Percentiles rank a stretch among this genome's conserved stretches.
These are phyloP conservation scores for Entelurus aequoreus DNA, from an alignment of 2,113 vertebrate genomes.

Conservation along the genomic window DNA sequence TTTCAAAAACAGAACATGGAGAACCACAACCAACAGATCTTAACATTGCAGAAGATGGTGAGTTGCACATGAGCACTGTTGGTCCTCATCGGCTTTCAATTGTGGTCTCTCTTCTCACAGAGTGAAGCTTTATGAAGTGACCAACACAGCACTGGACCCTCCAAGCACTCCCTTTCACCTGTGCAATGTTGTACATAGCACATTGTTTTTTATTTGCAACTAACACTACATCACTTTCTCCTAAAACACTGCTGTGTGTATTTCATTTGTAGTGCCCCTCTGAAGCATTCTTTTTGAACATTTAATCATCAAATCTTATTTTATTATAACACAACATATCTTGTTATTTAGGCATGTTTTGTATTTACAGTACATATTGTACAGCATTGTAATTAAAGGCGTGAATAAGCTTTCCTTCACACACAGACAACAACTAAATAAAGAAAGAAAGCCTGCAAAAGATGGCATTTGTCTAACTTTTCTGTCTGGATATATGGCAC, in stretches of 20 bases:
- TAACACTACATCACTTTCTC: conserved; percentile 1
- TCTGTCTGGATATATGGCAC: too few relatives aligned
- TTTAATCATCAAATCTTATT: conserved; percentile 27
- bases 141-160: conserved; percentile 4
- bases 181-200: background rate
- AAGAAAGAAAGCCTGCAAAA: too few relatives aligned
- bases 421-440: too few relatives aligned
- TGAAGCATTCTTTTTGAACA: background rate
- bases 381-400: too few relatives aligned
- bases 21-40: conserved; percentile 63
- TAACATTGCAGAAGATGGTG: conserved; percentile 64
- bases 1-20: conserved; percentile 63
- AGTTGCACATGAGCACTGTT: background rate
- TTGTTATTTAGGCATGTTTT: background rate
- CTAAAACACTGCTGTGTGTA: conserved; percentile 6
- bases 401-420: too few relatives aligned
- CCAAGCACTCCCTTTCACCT: conserved; percentile 40
- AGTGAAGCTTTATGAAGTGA: conserved; percentile 23
- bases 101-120: conserved; percentile 25
- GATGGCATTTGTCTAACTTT: too few relatives aligned
- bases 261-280: background rate
- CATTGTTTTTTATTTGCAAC: background rate
- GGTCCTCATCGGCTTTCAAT: background rate
- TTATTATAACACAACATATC: background rate
- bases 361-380: too few relatives aligned